Conservation (phyloP, 2,797 vertebrate species). For the Enteromius argenteus region DNA sequence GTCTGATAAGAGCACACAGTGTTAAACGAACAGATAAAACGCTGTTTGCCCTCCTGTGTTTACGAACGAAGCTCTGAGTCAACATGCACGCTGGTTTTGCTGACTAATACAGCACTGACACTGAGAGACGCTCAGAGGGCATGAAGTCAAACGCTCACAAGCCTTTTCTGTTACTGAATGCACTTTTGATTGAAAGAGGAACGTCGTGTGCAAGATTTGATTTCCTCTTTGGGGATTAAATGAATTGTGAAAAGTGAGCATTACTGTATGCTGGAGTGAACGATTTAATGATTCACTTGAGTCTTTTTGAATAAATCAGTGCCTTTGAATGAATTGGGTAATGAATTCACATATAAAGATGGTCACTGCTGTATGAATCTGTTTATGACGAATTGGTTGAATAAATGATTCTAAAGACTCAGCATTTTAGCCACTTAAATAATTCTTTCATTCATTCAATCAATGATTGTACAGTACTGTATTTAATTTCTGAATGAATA, state of each 20-base stretch:
- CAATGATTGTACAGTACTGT: neutral
- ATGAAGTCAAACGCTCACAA: neutral
- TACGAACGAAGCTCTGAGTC: neutral
- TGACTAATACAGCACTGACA: slow-evolving; percentile 13
- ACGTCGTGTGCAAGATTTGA: neutral
- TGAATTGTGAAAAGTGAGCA: neutral
- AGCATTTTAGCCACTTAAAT: neutral
- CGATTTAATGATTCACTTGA: neutral
- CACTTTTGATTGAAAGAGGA: neutral
- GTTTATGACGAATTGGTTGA: neutral
- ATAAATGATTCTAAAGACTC: neutral
- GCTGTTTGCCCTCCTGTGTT: neutral
- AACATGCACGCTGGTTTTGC: neutral
- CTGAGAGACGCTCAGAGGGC: neutral
- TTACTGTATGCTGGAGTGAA: neutral
- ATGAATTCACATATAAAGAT: neutral
- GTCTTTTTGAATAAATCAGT: neutral
- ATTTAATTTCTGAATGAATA: neutral
- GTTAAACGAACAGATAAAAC: slow-evolving; percentile 1
- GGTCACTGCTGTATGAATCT: neutral
- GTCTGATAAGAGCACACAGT: neutral
- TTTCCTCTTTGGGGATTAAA: neutral
- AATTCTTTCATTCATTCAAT: neutral
- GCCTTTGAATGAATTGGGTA: neutral
- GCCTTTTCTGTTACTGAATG: neutral